phyloP scores from a whole-genome alignment of 2,113 vertebrate species.

The Caranx ignobilis region DNA sequence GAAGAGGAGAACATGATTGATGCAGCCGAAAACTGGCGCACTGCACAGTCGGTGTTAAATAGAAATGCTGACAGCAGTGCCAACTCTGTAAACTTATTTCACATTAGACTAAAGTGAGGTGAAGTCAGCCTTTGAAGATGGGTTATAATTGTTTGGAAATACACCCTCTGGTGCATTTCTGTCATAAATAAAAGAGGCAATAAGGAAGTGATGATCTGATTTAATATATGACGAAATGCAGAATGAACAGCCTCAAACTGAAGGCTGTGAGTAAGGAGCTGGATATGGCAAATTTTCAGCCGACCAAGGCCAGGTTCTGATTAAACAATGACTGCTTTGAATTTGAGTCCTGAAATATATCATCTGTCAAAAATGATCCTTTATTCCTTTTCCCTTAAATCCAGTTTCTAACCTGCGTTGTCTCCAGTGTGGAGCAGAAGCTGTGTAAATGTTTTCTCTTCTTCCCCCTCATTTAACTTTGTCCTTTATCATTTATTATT shows the following conservation, averaged over 20 bases:
- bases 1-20: background rate
- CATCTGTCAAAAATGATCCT: background rate
- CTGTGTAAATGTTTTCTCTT: background rate
- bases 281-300: background rate
- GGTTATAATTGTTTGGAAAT: background rate
- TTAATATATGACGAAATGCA: conserved; percentile 12
- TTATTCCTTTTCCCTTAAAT: background rate
- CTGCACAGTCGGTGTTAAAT: background rate
- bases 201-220: conserved; percentile 29
- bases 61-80: background rate
- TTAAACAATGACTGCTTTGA: background rate
- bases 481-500: background rate
- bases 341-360: background rate
- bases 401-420: background rate
- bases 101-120: background rate
- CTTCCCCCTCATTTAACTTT: background rate
- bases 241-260: background rate
- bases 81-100: background rate
- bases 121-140: background rate
- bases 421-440: background rate
- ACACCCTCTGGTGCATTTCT: background rate
- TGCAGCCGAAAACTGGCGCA: background rate
- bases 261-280: conserved; percentile 10
- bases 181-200: conserved; percentile 11
- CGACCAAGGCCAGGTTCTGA: background rate